Base-by-base conservation (phyloP, 2,113 vertebrate species). In the Mus spicilegus region DNA sequence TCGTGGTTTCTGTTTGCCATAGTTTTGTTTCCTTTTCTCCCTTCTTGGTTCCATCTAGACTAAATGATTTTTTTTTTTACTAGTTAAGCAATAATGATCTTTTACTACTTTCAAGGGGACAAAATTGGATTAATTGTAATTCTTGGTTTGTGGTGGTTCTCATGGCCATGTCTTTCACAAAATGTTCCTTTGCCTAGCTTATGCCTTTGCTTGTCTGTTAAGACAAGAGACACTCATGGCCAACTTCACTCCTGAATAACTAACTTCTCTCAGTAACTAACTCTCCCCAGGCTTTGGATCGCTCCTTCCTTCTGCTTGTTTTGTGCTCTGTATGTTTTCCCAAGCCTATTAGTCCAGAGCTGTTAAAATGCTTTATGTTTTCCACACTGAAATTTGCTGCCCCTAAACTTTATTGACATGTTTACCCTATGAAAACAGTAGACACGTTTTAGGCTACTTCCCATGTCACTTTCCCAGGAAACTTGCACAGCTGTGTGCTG, bases 31-130 rank as follows among this genome's bases (percentile, higher is more conserved):
- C n/a, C 54, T 90, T 77, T 51, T 63, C 33, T 67, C 86, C 2
- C 49, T 93, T 91, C 39, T 91, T 77, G 56, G 82, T 49, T 93
- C 89, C 42, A 86, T 65, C 89, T 91, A 51, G 7, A 65, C 75
- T 86, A 63, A 76, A 16, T 58, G 26, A n/a, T n/a, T n/a, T 2
- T 11, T 12, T 54, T 3, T 51, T 81, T 67, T 81, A 19, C 51
- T 92, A 49, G 49, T 26, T 19, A 67, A 77, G 2, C 54, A 42
- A 65, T n/a, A 82, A 75, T 86, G 51, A 49, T 33, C 17, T 54
- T 85, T 81, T 51, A 80, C 63, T 85, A 36, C 6, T 89, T 65
- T n/a, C 69, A 33, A 8, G 67, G 81, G 63, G 67, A 56, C 49
- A 93, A 28, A 95, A 91, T 24, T 72, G 26, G 58, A 42, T 70